Base-by-base conservation (phyloP, 2,113 vertebrate genomes). In the Equus przewalskii region DNA sequence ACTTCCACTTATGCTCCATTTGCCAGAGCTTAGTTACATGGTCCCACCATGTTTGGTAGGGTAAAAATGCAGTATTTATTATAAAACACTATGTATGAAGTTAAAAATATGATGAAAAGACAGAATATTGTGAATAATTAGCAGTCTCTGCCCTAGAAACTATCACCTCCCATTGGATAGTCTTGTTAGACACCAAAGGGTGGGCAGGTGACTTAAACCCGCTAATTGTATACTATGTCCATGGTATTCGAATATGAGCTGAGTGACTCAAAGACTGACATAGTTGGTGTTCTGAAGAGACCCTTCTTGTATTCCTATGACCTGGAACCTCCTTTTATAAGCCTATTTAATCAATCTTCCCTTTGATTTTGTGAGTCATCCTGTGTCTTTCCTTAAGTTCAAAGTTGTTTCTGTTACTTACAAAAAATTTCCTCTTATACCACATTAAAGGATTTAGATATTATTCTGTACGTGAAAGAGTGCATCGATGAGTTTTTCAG, bases 371-470 rank as follows among this genome's bases (percentile, higher is more conserved):
- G 44, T 79, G 26, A 75, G 13, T 13, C n/a, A 64, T 21, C 12
- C 13, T 36, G 5, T 62, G 7, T 93, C 10, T 46, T 82, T 73
- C 26, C 46, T 94, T 41, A 87, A 93, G 22, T 79, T 90, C 15
- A 41, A 94, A 84, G 15, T 94, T 85, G n/a, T 84, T 75, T 88
- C 14, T 81, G 11, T 86, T 73, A 73, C n/a, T 85, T 92, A 14
- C 22, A 79, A 80, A 64, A 80, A 14, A 15, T 67, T 89, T 80
- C 36, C 33, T 46, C 13, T 4, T 67, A 16, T 56, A 41, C 9
- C 24, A 44, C 86, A 54, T 89, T 64, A 80, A 94, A 96, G 3
- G 6, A 78, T 24, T 60, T 54, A 80, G 51, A 83, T 5, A 70
- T 41, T 70, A 54, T 73, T 89, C 19, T 70, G 9, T 76, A 70